Conservation (phyloP, 2,797 vertebrate species). For the Brachyalestes nurse region DNA sequence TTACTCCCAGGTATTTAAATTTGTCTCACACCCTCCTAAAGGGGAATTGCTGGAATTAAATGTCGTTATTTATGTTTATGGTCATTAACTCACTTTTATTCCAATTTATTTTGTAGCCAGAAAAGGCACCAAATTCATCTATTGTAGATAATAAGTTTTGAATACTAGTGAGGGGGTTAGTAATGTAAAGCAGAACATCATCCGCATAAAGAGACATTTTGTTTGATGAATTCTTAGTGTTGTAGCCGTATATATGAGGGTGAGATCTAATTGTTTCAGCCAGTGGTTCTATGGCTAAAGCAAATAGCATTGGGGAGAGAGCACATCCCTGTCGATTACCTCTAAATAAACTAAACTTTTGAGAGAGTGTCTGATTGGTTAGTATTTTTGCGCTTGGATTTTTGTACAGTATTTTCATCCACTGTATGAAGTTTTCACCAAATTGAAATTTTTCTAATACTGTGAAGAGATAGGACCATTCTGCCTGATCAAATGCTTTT, state of each 20-base stretch:
- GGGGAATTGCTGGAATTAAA: not conserved
- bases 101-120: conserved; percentile 36
- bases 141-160: not conserved
- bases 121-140: conserved; percentile 18
- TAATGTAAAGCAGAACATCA: conserved; percentile 21
- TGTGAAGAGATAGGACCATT: conserved; percentile 12
- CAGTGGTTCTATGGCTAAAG: conserved; percentile 24
- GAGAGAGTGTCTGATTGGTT: conserved; percentile 15
- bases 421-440: not conserved
- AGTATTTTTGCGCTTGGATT: conserved; percentile 23
- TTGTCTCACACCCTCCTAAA: not conserved
- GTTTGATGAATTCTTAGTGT: not conserved
- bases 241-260: conserved; percentile 13
- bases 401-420: conserved; percentile 32
- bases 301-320: conserved; percentile 26
- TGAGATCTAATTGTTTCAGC: conserved; percentile 7
- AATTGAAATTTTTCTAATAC: not conserved
- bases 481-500: conserved; percentile 23
- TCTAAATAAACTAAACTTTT: not conserved
- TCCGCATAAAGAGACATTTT: conserved; percentile 34
- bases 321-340: conserved; percentile 34
- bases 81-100: conserved; percentile 21
- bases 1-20: conserved; percentile 40
- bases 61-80: not conserved
- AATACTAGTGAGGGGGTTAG: not conserved